A percentile compares a stretch with the other conserved stretches of the same genome.
Evolutionary conservation across 1,140 invertebrate genomes (phyloP).

Genomic region (Heliconius nattereri): DNA sequence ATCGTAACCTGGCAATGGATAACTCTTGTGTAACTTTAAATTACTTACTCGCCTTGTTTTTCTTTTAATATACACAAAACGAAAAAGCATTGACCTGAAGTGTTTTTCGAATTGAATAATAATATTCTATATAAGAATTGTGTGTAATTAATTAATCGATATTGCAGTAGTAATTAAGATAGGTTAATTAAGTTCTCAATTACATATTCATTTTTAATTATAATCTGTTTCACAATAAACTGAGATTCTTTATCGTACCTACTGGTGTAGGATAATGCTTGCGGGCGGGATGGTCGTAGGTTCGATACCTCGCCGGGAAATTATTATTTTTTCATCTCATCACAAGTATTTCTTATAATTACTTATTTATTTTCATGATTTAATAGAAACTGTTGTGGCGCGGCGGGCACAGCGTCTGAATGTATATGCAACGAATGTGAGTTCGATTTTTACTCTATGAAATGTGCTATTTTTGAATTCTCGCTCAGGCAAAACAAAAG

Average conservation of each 20-base stretch:
- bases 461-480: too few relatives aligned
- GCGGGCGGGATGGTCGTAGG: too few relatives aligned
- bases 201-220: neutral
- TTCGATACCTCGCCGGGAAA: neutral
- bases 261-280: too few relatives aligned
- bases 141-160: neutral
- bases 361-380: too few relatives aligned
- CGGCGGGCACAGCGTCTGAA: too few relatives aligned
- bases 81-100: conserved; percentile 10
- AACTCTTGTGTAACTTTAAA: conserved; percentile 18
- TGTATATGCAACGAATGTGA: too few relatives aligned
- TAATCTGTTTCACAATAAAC: neutral
- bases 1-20: conserved; percentile 18
- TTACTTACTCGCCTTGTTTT: conserved; percentile 22
- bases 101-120: neutral
- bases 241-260: too few relatives aligned
- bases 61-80: conserved; percentile 12
- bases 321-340: neutral
- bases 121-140: neutral
- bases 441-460: too few relatives aligned
- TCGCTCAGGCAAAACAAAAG: too few relatives aligned
- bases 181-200: neutral
- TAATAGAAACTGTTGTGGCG: too few relatives aligned
- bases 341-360: too few relatives aligned
- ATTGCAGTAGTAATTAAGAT: neutral